These are phyloP conservation scores for Microtus richardsoni DNA, from an alignment of 2,113 vertebrate species.

Conservation along the genomic window DNA sequence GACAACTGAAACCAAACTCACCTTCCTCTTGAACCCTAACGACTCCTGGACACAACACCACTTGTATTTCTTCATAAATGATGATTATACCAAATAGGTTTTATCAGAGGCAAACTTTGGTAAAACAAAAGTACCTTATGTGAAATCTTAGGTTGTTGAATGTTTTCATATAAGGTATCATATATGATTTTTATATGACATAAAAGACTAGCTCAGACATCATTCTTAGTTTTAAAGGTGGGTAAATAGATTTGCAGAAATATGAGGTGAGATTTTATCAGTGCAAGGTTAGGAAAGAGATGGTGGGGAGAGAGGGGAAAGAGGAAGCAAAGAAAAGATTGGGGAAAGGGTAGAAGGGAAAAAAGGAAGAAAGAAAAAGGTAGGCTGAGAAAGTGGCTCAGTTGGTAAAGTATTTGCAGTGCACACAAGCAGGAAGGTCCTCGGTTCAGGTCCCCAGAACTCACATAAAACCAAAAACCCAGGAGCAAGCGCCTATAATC, in stretches of 20 bases:
- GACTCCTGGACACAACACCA: neutral
- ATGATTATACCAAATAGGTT: neutral
- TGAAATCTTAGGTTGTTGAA: neutral
- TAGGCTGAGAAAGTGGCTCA: neutral
- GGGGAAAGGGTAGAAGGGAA: neutral
- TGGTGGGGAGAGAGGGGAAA: neutral
- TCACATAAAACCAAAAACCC: neutral
- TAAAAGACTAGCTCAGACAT: neutral
- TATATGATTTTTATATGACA: neutral
- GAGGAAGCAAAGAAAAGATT: neutral
- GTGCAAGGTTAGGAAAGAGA: neutral
- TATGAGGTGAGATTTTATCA: neutral
- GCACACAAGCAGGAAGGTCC: no score
- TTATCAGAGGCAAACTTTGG: neutral
- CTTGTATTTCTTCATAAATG: neutral
- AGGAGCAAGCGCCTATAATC: neutral
- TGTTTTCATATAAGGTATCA: neutral
- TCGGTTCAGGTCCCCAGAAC: neutral
- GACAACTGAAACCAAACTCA: neutral
- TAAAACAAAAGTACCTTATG: neutral
- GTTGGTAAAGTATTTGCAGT: neutral
- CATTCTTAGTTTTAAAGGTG: conserved; percentile 20
- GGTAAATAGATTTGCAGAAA: neutral
- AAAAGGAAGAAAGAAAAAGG: neutral
- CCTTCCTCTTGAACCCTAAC: neutral